Base-by-base conservation (phyloP, 2,797 vertebrate species). In the Coracias cyanogaster region DNA sequence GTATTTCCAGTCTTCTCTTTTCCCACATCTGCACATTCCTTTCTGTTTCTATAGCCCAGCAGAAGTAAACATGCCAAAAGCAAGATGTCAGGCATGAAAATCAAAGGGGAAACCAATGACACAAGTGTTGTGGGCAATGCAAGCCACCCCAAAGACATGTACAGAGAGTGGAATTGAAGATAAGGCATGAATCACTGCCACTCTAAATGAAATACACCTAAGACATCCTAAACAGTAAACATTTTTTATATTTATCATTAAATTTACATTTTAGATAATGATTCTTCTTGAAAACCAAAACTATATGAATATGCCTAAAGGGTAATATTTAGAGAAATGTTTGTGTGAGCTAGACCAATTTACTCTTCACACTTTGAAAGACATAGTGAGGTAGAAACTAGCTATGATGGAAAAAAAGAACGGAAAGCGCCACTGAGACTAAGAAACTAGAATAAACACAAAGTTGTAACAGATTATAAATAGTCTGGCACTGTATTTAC, bases 41-140 rank as follows among this genome's bases (percentile, higher is more conserved):
- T 58, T 76, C 5, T 55, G n/a, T 49, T 90, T 90, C 81, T 18
- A n/a, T 20, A 84, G 52, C 31, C 16, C 22, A 76, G 64, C 39
- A 70, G 73, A 83, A 86, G 43, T 31, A 82, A 95, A 48, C 26
- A 60, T 2, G 60, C 55, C 51, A 79, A 88, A 90, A 91, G 64
- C 7, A 61, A 79, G 66, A 39, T 22, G 66, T 54, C 51, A 54
- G n/a, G 73, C 86, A 73, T 19, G 33, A 93, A 90, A 89, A 90
- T 86, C 51, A 82, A 86, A 87, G n/a, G 19, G 15, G 22, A 93
- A 76, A 93, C n/a, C 93, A 93, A 86, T 49, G 73, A 85, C 60
- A 80, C 18, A 37, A 60, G 69, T 2, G 1, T 39, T 77, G 67
- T 37, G 37, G 82, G 72, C 64, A 88, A 77, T 4, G 58, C 37